These are phyloP conservation scores for Lithophane socia DNA, from an alignment of 2,888 invertebrate species.

Conservation along the genomic window DNA sequence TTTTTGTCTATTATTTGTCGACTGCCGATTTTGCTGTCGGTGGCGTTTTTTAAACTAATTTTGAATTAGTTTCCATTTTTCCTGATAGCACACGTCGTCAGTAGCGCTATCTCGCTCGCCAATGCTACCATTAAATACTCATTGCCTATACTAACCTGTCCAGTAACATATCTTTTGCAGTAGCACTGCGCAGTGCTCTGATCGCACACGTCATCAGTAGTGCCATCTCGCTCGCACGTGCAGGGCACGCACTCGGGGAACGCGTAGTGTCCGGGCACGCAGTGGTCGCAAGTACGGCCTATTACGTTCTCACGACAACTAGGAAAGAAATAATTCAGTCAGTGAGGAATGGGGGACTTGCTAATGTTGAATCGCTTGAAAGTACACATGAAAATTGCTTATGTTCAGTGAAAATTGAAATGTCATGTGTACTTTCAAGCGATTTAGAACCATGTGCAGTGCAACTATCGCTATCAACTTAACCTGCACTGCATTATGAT, in stretches of 20 bases:
- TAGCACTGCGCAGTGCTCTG: slow-evolving; percentile 94
- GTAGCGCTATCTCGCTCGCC: too few species aligned
- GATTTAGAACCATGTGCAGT: not conserved
- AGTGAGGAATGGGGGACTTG: not conserved
- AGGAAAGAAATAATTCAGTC: slow-evolving; percentile 39
- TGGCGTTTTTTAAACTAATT: too few species aligned
- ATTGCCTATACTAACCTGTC: slow-evolving; percentile 76
- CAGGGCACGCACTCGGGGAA: slow-evolving; percentile 97
- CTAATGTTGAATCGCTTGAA: too few species aligned
- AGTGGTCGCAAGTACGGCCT: slow-evolving; percentile 97
- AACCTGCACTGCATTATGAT: not conserved
- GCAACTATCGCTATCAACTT: not conserved
- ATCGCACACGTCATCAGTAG: slow-evolving; percentile 96
- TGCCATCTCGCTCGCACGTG: slow-evolving; percentile 95
- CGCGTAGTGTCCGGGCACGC: slow-evolving; percentile 95
- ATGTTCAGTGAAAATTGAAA: not conserved
- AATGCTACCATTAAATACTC: not conserved
- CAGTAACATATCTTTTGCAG: slow-evolving; percentile 93
- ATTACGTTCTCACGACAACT: slow-evolving; percentile 96
- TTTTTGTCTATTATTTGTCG: not conserved
- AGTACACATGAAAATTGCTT: too few species aligned
- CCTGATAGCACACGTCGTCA: too few species aligned
- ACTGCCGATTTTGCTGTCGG: not conserved
- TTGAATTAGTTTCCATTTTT: not conserved
- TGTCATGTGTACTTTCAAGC: not conserved